phyloP scores from a whole-genome alignment of 2,797 vertebrate species.

The Notolepis coatsorum region DNA sequence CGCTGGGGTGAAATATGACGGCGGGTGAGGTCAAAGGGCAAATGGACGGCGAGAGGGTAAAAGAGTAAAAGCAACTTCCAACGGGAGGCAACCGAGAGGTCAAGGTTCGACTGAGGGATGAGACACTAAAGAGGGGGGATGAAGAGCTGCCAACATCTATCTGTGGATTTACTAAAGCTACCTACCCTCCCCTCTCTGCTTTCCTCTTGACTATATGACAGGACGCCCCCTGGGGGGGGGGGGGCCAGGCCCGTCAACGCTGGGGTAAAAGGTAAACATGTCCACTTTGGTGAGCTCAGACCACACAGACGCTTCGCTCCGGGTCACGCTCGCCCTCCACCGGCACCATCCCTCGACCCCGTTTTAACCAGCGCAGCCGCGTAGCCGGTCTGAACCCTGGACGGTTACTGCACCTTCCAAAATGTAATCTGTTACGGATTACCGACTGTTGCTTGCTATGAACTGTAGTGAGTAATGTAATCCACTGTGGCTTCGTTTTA shows the following conservation, averaged over 20 bases:
- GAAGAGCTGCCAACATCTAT: constrained; percentile 57
- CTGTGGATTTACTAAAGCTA: constrained; percentile 48
- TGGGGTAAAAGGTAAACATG: constrained; percentile 86
- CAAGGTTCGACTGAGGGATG: constrained; percentile 49
- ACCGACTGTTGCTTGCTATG: too few relatives aligned
- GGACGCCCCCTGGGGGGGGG: constrained; percentile 51
- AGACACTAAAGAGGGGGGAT: constrained; percentile 44
- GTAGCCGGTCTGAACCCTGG: too few relatives aligned
- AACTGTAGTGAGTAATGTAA: too few relatives aligned
- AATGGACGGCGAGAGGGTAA: not conserved
- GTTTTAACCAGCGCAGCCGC: too few relatives aligned
- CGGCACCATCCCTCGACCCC: constrained; percentile 68
- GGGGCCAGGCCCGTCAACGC: constrained; percentile 63
- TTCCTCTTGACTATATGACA: constrained; percentile 51
- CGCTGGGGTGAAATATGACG: not conserved
- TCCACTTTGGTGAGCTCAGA: constrained; percentile 80
- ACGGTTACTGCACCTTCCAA: too few relatives aligned
- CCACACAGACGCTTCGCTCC: constrained; percentile 71
- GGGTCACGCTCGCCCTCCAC: constrained; percentile 77
- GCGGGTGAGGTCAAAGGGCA: constrained; percentile 33
- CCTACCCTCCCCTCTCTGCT: constrained; percentile 48
- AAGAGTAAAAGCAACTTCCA: constrained; percentile 34
- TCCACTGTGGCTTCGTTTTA: too few relatives aligned
- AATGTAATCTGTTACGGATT: too few relatives aligned
- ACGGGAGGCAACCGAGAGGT: constrained; percentile 42